Percentiles rank a stretch among this genome's conserved stretches.
phyloP scores from a whole-genome alignment of 2,113 vertebrate genomes.

The Dasyornis broadbenti region DNA sequence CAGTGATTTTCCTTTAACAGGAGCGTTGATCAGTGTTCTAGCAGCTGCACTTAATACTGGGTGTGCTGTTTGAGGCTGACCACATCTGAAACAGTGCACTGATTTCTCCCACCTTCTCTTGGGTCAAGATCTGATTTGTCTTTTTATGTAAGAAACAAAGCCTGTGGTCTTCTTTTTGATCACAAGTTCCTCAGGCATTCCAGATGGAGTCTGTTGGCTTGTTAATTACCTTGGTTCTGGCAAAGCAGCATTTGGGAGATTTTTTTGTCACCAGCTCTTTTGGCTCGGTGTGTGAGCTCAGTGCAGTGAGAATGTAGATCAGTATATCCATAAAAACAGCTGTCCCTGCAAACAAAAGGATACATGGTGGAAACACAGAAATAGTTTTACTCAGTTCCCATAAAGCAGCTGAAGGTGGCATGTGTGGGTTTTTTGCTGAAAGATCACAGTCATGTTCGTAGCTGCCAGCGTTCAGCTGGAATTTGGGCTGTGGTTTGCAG shows the following conservation, averaged over 20 bases:
- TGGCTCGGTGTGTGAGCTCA: background rate
- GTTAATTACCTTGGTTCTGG: background rate
- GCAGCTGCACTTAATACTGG: background rate
- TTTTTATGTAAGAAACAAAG: background rate
- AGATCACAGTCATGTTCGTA: background rate
- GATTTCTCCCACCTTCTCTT: background rate
- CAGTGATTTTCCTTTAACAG: background rate
- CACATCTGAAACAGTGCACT: background rate
- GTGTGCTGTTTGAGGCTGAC: background rate
- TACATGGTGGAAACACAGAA: accelerated
- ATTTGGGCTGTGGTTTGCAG: background rate
- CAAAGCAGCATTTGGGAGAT: background rate
- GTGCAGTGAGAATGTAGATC: background rate
- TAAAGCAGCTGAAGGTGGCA: background rate
- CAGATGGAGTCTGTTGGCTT: background rate
- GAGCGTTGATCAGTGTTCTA: background rate
- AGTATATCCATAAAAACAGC: background rate
- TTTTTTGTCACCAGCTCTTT: background rate
- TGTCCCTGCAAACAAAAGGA: background rate
- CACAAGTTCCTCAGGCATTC: background rate
- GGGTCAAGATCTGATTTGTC: background rate
- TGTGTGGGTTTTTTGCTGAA: background rate
- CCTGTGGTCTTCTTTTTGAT: background rate
- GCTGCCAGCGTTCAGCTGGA: background rate
- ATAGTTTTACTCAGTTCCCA: background rate